Evolutionary conservation across 2,797 vertebrate species (phyloP).

Genomic region (Tympanoctomys barrerae): DNA sequence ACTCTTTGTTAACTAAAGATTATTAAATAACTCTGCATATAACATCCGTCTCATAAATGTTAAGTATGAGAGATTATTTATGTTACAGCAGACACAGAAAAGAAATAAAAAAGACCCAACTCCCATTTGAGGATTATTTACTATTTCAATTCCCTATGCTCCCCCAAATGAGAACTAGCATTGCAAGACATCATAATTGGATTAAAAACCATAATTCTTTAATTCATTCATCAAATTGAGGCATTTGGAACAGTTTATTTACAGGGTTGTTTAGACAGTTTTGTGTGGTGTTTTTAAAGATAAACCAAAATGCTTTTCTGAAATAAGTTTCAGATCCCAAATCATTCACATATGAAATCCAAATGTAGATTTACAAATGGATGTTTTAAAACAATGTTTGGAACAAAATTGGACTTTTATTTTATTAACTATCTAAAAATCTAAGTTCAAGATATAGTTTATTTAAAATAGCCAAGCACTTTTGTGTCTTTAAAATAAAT

Average conservation of each 20-base stretch:
- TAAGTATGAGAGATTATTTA: slow-evolving; percentile 48
- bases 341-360: slow-evolving; percentile 84
- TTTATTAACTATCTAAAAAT: slow-evolving; percentile 81
- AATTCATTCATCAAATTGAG: slow-evolving; percentile 84
- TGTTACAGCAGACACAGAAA: slow-evolving; percentile 23
- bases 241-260: slow-evolving; percentile 84
- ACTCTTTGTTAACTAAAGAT: slow-evolving; percentile 44
- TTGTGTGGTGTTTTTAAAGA: slow-evolving; percentile 82
- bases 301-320: slow-evolving; percentile 83
- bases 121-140: slow-evolving; percentile 69
- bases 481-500: slow-evolving; percentile 71
- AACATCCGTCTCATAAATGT: slow-evolving; percentile 10
- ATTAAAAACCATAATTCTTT: slow-evolving; percentile 84
- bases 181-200: slow-evolving; percentile 82
- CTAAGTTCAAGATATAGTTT: slow-evolving; percentile 71
- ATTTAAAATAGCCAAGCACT: slow-evolving; percentile 72
- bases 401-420: slow-evolving; percentile 77
- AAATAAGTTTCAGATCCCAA: slow-evolving; percentile 82
- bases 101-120: slow-evolving; percentile 59
- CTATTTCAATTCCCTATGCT: slow-evolving; percentile 36
- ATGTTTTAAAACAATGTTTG: slow-evolving; percentile 83
- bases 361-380: slow-evolving; percentile 81
- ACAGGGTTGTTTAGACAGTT: slow-evolving; percentile 84
- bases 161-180: slow-evolving; percentile 69
- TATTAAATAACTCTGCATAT: slow-evolving; percentile 34